These are phyloP conservation scores for Echinometra lucunter DNA, from an alignment of 53 echinoderm and acorn worm genomes.

Conservation along the genomic window DNA sequence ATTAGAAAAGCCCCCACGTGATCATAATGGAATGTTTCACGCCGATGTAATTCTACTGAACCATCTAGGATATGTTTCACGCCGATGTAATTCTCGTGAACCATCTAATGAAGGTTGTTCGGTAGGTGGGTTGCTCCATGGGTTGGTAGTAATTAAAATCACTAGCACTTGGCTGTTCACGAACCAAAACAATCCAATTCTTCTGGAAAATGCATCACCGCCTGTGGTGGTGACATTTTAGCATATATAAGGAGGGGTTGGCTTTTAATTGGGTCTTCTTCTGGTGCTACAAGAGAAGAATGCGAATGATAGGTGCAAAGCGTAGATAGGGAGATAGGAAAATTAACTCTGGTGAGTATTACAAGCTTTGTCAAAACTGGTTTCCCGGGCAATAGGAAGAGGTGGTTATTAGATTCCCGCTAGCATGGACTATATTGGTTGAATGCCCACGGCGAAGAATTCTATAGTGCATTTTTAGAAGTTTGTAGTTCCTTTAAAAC, in stretches of 20 bases:
- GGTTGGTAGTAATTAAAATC: slow-evolving; percentile 50
- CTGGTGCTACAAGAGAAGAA: background rate
- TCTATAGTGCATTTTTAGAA: too few relatives aligned
- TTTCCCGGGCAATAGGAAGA: background rate
- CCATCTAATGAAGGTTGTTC: slow-evolving; percentile 14
- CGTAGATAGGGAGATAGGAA: background rate
- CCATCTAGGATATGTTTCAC: background rate
- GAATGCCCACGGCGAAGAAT: background rate
- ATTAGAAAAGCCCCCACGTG: background rate
- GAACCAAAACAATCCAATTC: slow-evolving; percentile 10
- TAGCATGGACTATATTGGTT: background rate
- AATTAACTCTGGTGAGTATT: background rate
- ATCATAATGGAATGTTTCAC: background rate
- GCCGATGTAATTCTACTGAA: background rate
- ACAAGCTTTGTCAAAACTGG: slow-evolving; percentile 2
- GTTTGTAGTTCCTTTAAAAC: too few relatives aligned
- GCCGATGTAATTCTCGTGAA: background rate
- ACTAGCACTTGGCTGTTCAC: slow-evolving; percentile 16
- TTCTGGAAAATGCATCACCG: slow-evolving; percentile 13
- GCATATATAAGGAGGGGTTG: background rate
- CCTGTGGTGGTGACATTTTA: slow-evolving; percentile 37
- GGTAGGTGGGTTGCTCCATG: background rate
- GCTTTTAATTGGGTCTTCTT: slow-evolving; percentile 43
- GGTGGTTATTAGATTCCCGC: background rate
- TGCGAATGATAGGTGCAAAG: background rate